phyloP scores from a whole-genome alignment of 1,140 invertebrate species.

The Orchesella cincta region DNA sequence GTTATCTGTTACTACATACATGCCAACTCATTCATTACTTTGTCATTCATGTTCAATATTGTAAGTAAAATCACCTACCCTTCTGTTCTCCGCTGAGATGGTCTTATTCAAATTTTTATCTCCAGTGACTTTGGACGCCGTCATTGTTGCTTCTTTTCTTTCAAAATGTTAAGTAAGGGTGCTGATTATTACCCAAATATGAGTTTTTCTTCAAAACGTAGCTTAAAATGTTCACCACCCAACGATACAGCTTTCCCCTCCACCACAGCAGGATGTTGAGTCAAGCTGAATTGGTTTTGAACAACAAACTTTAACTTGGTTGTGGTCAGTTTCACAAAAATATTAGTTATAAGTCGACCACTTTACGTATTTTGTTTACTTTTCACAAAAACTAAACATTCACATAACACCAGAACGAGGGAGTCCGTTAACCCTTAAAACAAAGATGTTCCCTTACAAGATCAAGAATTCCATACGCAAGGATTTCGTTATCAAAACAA shows the following conservation, averaged over 20 bases:
- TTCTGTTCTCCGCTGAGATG: constrained; percentile 33
- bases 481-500: neutral
- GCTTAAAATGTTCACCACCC: too few species aligned
- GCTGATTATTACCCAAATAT: too few species aligned
- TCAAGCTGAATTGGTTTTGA: too few species aligned
- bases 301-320: neutral
- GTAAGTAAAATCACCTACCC: constrained; percentile 28
- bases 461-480: neutral
- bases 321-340: constrained; percentile 1
- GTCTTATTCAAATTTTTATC: constrained; percentile 41
- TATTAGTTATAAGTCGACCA: neutral
- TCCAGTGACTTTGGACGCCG: constrained; percentile 37
- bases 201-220: too few species aligned
- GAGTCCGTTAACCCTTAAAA: too few species aligned
- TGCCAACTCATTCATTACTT: too few species aligned
- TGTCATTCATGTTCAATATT: too few species aligned
- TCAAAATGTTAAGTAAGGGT: too few species aligned
- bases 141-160: constrained; percentile 32
- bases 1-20: too few species aligned
- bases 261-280: too few species aligned
- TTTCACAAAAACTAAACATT: neutral
- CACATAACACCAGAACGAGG: neutral
- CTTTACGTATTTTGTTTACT: neutral
- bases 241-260: too few species aligned
- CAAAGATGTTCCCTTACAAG: too few species aligned